Evolutionary conservation across 2,113 vertebrate species (phyloP).

Genomic region (Lanius collurio): DNA sequence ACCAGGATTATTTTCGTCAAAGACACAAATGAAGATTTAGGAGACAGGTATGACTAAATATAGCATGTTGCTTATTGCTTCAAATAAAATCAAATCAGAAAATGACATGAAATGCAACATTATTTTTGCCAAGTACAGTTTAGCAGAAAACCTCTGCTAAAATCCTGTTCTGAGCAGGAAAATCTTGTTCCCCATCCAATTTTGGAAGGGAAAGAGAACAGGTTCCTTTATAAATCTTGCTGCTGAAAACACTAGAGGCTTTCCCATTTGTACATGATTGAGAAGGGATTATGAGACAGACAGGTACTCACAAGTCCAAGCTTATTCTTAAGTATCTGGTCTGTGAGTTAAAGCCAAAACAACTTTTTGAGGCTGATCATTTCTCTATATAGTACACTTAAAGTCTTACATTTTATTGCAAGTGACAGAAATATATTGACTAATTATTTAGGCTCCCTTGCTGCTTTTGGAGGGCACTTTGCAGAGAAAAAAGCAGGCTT

Average conservation of each 20-base stretch:
- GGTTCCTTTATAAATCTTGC: not conserved
- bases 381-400: slow-evolving; percentile 13
- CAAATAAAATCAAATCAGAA: not conserved
- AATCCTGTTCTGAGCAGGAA: not conserved
- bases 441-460: slow-evolving; percentile 45
- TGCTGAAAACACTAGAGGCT: not conserved
- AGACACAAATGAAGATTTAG: not conserved
- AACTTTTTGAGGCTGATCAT: not conserved
- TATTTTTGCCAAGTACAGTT: not conserved
- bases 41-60: not conserved
- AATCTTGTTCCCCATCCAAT: not conserved
- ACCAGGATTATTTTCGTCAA: not conserved
- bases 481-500: not conserved
- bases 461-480: slow-evolving; percentile 32
- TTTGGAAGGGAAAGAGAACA: not conserved
- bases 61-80: not conserved
- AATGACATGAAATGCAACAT: not conserved
- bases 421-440: slow-evolving; percentile 33
- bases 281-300: not conserved
- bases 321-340: not conserved
- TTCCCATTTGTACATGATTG: not conserved
- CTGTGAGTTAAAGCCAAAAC: not conserved
- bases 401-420: slow-evolving; percentile 26
- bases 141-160: not conserved
- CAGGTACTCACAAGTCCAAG: not conserved